A percentile compares a stretch with the other conserved stretches of the same genome.
Conservation (phyloP, 2,888 invertebrate species). For the Caenorhabditis sulstoni region DNA sequence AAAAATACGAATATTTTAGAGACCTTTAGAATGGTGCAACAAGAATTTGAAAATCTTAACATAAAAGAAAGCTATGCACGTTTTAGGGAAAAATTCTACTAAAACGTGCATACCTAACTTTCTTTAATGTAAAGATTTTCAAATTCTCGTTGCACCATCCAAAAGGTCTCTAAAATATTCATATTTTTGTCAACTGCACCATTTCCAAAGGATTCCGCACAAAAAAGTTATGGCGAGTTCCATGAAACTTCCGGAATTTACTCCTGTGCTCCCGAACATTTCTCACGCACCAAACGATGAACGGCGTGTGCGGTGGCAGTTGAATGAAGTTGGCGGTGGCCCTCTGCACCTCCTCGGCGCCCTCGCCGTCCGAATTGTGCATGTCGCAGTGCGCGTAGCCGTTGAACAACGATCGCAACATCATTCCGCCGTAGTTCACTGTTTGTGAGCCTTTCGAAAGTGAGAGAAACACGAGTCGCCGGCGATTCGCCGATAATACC, state of each 20-base stretch:
- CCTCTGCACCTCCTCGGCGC: slow-evolving; percentile 48
- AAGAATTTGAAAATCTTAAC: too few relatives aligned
- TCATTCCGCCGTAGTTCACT: slow-evolving; percentile 95
- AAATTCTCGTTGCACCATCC: too few relatives aligned
- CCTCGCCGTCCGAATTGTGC: slow-evolving; percentile 46
- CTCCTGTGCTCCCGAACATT: background rate
- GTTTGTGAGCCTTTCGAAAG: slow-evolving; percentile 50
- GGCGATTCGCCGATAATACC: slow-evolving; percentile 9
- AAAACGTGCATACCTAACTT: too few relatives aligned
- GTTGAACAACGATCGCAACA: slow-evolving; percentile 94
- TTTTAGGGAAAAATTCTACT: too few relatives aligned
- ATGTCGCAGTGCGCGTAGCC: slow-evolving; percentile 86
- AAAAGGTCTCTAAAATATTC: too few relatives aligned
- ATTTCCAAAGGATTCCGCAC: too few relatives aligned
- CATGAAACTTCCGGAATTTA: background rate
- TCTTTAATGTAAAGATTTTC: too few relatives aligned
- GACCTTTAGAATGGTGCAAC: too few relatives aligned
- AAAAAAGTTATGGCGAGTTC: too few relatives aligned
- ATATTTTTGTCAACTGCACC: too few relatives aligned
- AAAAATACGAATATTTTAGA: too few relatives aligned
- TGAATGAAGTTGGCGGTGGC: slow-evolving; percentile 84
- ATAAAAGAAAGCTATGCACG: too few relatives aligned
- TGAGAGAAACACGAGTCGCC: background rate
- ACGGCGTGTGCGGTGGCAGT: slow-evolving; percentile 95
- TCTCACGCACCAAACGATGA: slow-evolving; percentile 89